Conservation (phyloP, 2,888 invertebrate species). For the Rutpela maculata region DNA sequence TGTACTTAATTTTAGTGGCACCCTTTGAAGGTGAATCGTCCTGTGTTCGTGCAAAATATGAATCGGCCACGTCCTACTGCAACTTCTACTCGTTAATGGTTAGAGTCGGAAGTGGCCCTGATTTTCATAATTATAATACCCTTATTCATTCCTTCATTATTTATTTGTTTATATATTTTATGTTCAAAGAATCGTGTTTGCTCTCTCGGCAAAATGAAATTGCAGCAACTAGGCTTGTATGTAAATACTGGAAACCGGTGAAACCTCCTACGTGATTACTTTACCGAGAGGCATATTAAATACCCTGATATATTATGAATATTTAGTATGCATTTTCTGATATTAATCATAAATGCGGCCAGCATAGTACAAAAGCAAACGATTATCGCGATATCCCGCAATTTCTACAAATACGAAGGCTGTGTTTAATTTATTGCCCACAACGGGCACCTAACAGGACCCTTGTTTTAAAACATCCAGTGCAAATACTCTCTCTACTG, state of each 20-base stretch:
- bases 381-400: not conserved
- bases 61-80: too few species aligned
- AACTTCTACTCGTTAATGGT: too few species aligned
- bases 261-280: not conserved
- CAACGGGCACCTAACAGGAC: not conserved
- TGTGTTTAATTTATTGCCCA: not conserved
- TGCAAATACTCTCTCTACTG: not conserved
- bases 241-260: too few species aligned
- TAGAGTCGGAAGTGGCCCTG: too few species aligned
- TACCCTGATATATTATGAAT: not conserved
- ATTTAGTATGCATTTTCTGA: not conserved
- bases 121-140: too few species aligned
- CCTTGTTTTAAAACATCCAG: not conserved
- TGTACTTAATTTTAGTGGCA: too few species aligned
- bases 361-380: conserved; percentile 2
- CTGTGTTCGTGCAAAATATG: too few species aligned
- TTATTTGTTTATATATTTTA: not conserved
- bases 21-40: too few species aligned
- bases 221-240: not conserved
- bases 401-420: not conserved
- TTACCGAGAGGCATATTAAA: conserved; percentile 4
- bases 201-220: not conserved
- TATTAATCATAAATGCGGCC: conserved; percentile 7
- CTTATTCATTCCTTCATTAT: too few species aligned
- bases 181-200: not conserved